Base-by-base conservation (phyloP, 2,888 invertebrate species). In the Drosophila setosimentum region DNA sequence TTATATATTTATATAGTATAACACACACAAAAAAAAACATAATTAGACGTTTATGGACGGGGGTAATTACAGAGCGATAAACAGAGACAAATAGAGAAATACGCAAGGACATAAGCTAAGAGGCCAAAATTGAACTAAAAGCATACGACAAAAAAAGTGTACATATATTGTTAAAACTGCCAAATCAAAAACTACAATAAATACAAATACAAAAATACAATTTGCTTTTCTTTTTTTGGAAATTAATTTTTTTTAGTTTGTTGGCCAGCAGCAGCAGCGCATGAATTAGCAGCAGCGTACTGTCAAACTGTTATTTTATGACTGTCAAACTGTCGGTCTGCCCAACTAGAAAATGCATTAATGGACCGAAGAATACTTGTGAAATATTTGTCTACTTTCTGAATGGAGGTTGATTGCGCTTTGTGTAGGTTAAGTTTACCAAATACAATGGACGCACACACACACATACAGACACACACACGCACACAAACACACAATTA, bases 91-190 rank as follows among this genome's bases (percentile, higher is more conserved):
- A 50, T 13, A 49, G 32, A 32, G 51, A 55, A 35, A 35, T 35
- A 53, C 45, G 24, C 33, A 40, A 18, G 58, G 33, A 67, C 64
- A 54, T 49, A 45, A 65, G 61, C n/a, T 40, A 62, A 72, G 64
- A 60, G 63, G 71, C 72, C 65, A 68, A 76, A 67, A 55, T 58
- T 53, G 10, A 73, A 68, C 58, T 73, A 76, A 78, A 83, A 70
- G 78, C 82, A 75, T 76, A 88, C 74, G 66, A 60, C 37, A 68
- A 45, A 32, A 68, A 50, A 53, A 35, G 21, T 30, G 18, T 18
- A 37, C 18, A 37, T n/a, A 6, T 27, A 49, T 27, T 51, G 45
- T 55, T 27, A 33, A 32, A 77, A 59, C 30, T 42, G 40, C 18
- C 37, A 74, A 78, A 62, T 57, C 33, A 1, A 11, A 54, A 67